Conservation (phyloP, 2,797 vertebrate species). For the Oreonectes daqikongensis region DNA sequence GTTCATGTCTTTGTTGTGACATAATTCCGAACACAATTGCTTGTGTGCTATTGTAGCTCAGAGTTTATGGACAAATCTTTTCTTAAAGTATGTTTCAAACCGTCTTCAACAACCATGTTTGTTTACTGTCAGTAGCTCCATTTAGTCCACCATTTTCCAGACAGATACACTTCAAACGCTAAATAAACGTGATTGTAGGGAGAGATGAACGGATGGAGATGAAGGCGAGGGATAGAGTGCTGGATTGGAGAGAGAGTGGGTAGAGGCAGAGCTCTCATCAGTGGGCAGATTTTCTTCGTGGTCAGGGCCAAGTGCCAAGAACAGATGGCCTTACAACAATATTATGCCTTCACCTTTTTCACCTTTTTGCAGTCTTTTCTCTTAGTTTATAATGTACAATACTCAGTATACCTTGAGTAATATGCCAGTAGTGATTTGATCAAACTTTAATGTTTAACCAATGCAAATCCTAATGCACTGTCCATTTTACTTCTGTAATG, state of each 20-base stretch:
- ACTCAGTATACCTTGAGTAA: not conserved
- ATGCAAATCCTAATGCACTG: not conserved
- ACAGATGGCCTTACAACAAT: constrained; percentile 53
- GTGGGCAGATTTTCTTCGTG: constrained; percentile 53
- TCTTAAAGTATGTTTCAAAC: not conserved
- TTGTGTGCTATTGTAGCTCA: no score
- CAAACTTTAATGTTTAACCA: not conserved
- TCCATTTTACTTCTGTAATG: not conserved
- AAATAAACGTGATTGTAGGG: constrained; percentile 14
- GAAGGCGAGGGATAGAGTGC: constrained; percentile 7
- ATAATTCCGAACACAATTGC: not conserved
- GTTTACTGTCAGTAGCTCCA: constrained; percentile 1
- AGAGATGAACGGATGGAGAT: constrained; percentile 34
- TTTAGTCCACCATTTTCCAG: constrained; percentile 18
- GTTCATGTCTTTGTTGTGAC: not conserved
- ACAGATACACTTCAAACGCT: not conserved
- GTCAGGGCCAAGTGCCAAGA: constrained; percentile 48
- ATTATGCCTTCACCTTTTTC: constrained; percentile 35
- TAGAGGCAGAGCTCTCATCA: constrained; percentile 36
- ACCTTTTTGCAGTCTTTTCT: constrained; percentile 13
- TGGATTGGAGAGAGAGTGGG: constrained; percentile 27
- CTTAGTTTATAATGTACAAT: not conserved
- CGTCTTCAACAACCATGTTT: not conserved
- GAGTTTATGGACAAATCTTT: not conserved
- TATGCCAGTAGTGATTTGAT: no score